Conservation (phyloP, 2,113 vertebrate genomes). For the Rallus limicola region DNA sequence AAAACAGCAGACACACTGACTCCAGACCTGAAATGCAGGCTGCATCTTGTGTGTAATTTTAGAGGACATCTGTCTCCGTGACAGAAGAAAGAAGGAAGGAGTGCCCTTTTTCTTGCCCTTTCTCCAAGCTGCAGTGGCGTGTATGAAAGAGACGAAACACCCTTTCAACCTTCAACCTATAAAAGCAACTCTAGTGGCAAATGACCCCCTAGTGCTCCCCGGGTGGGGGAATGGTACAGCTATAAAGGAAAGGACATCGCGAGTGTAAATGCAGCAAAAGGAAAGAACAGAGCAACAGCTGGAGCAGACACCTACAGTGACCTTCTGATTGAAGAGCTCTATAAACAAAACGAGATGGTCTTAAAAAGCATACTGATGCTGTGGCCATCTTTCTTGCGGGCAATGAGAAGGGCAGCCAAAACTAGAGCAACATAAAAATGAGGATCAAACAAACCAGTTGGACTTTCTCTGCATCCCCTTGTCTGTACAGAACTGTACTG, state of each 20-base stretch:
- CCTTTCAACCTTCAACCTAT: slow-evolving; percentile 46
- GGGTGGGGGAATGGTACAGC: neutral
- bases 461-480: neutral
- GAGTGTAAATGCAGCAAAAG: neutral
- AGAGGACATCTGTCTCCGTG: slow-evolving; percentile 5
- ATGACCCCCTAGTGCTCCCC: neutral
- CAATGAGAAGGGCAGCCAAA: slow-evolving; percentile 35
- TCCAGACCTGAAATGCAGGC: neutral
- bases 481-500: neutral
- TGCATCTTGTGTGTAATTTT: neutral
- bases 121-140: neutral
- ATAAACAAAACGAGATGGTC: slow-evolving; percentile 14
- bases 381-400: neutral
- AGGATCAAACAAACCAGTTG: slow-evolving; percentile 20
- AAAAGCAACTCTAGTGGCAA: slow-evolving; percentile 51
- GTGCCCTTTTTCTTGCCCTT: slow-evolving; percentile 7
- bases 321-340: slow-evolving; percentile 23
- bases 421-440: neutral
- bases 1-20: neutral
- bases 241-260: slow-evolving; percentile 25
- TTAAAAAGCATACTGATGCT: neutral
- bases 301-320: slow-evolving; percentile 18
- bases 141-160: slow-evolving; percentile 14
- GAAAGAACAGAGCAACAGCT: slow-evolving; percentile 43
- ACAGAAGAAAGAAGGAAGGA: slow-evolving; percentile 32